Percentiles rank a stretch among this genome's conserved stretches.
Evolutionary conservation across 2,888 invertebrate species (phyloP).

Genomic region (Thera britannica): DNA sequence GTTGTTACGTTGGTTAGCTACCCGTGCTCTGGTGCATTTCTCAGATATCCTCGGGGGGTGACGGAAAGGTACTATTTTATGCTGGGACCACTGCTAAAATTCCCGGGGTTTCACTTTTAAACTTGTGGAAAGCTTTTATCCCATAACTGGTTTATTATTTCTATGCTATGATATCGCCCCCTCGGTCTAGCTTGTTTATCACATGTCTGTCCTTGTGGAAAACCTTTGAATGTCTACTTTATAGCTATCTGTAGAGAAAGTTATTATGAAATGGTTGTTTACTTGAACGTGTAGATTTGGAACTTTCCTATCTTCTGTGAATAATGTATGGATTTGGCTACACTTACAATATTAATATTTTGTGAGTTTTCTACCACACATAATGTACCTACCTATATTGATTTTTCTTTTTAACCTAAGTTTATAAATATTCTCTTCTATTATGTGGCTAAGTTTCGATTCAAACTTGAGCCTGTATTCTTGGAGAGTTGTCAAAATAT

Average conservation of each 20-base stretch:
- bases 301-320: neutral
- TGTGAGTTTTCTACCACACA: too few relatives aligned
- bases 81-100: too few relatives aligned
- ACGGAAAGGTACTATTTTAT: too few relatives aligned
- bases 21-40: too few relatives aligned
- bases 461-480: too few relatives aligned
- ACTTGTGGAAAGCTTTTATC: neutral
- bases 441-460: too few relatives aligned
- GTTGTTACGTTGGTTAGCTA: too few relatives aligned
- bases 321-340: neutral
- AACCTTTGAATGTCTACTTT: constrained; percentile 15
- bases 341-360: neutral
- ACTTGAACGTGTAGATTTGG: constrained; percentile 2
- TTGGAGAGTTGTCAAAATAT: too few relatives aligned
- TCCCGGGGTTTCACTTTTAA: constrained; percentile 8
- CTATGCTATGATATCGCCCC: constrained; percentile 28
- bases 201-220: constrained; percentile 23
- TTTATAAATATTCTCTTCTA: too few relatives aligned
- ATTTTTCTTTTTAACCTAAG: too few relatives aligned
- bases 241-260: constrained; percentile 11
- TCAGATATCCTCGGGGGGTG: too few relatives aligned
- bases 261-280: constrained; percentile 25
- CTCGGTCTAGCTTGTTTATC: constrained; percentile 20
- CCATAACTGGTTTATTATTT: constrained; percentile 13
- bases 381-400: too few relatives aligned